A percentile compares a stretch with the other conserved stretches of the same genome.
These are phyloP conservation scores for Hypomecis atomaria DNA, from an alignment of 2,888 invertebrate species.

Conservation along the genomic window DNA sequence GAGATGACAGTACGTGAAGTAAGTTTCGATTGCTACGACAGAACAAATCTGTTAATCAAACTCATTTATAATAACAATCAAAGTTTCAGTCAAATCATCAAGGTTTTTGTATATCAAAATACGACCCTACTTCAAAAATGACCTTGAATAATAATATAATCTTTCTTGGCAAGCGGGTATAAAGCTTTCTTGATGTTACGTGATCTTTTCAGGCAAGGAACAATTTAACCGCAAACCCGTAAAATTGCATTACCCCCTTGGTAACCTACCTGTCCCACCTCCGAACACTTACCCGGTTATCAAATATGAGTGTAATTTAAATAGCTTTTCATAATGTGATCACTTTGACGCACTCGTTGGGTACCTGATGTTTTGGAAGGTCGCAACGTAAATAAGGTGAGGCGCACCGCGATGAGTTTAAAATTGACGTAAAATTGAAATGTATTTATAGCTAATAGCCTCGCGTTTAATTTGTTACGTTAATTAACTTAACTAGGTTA, in stretches of 20 bases:
- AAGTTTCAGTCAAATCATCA: too few species aligned
- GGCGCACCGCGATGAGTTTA: constrained; percentile 15
- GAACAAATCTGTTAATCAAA: too few species aligned
- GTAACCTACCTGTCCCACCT: constrained; percentile 48
- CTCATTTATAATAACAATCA: too few species aligned
- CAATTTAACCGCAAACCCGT: constrained; percentile 64
- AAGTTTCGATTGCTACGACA: too few species aligned
- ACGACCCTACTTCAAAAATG: too few species aligned
- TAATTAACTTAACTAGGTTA: not conserved
- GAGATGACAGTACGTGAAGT: too few species aligned
- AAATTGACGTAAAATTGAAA: constrained; percentile 28
- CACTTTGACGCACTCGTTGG: constrained; percentile 35
- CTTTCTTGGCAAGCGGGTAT: too few species aligned
- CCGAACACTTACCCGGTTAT: constrained; percentile 45
- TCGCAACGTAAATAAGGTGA: constrained; percentile 33
- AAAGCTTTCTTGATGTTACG: too few species aligned
- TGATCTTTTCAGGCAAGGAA: constrained; percentile 42
- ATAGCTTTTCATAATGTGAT: constrained; percentile 59
- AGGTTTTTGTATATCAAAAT: too few species aligned
- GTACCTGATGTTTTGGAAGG: constrained; percentile 29
- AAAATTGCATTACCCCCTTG: constrained; percentile 66
- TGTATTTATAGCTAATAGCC: not conserved
- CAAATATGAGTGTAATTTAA: constrained; percentile 57
- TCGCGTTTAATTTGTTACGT: constrained; percentile 3
- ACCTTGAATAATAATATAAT: too few species aligned